Evolutionary conservation across 1,140 invertebrate genomes (phyloP).

Genomic region (Sipha flava): DNA sequence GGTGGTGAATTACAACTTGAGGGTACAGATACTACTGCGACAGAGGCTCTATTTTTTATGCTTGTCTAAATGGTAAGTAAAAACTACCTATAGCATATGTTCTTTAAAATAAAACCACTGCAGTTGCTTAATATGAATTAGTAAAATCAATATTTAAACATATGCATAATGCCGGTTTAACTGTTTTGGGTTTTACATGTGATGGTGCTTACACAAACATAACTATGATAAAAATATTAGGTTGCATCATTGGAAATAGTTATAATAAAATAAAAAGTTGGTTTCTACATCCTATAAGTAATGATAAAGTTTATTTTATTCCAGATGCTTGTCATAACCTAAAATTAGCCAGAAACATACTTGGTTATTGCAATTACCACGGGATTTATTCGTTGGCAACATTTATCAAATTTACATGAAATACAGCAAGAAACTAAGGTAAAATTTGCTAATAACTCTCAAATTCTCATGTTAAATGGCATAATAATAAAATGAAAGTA

Average conservation of each 20-base stretch:
- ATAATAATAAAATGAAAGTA: background rate
- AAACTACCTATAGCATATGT: background rate
- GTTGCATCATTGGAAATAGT: background rate
- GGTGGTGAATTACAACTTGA: background rate
- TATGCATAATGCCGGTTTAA: background rate
- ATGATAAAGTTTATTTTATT: background rate
- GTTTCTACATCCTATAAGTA: background rate
- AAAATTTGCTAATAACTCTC: background rate
- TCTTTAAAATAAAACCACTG: background rate
- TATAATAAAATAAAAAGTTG: background rate
- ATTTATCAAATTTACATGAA: background rate
- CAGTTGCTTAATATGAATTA: background rate
- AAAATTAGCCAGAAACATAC: background rate
- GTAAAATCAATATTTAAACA: background rate
- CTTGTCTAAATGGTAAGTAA: background rate
- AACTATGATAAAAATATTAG: background rate
- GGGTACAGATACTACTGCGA: background rate
- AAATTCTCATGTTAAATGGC: background rate
- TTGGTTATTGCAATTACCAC: background rate
- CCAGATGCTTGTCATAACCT: background rate
- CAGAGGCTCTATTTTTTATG: slow-evolving; percentile 9
- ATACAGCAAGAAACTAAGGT: background rate
- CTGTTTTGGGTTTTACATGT: background rate
- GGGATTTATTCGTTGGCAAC: background rate
- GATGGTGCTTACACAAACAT: background rate